phyloP scores from a whole-genome alignment of 1,140 invertebrate species.

The Drosophila ogumai region DNA sequence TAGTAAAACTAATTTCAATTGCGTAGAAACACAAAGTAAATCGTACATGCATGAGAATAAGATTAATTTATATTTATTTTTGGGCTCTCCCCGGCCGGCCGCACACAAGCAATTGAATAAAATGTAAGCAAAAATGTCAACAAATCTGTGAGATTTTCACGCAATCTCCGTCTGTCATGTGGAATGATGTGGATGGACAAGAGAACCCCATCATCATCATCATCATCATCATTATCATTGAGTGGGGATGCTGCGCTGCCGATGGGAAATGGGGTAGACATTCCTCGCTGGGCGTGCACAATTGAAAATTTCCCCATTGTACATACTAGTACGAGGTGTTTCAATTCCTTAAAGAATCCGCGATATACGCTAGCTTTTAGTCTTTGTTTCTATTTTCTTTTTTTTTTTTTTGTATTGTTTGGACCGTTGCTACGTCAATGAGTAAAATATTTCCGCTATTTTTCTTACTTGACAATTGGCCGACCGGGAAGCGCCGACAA shows the following conservation, averaged over 20 bases:
- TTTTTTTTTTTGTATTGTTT: constrained; percentile 13
- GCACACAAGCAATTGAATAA: constrained; percentile 43
- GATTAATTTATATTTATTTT: constrained; percentile 58
- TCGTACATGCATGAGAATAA: constrained; percentile 49
- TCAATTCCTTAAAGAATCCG: constrained; percentile 33
- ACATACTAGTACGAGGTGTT: constrained; percentile 41
- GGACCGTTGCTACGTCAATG: constrained; percentile 66
- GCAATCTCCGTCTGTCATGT: constrained; percentile 73
- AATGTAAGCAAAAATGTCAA: constrained; percentile 61
- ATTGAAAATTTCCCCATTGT: constrained; percentile 50
- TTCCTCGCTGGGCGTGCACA: constrained; percentile 42
- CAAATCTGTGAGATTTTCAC: constrained; percentile 80
- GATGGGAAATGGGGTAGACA: constrained; percentile 24
- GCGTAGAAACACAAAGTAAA: constrained; percentile 66
- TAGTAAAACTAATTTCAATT: constrained; percentile 66
- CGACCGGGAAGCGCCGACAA: constrained; percentile 28
- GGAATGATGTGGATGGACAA: constrained; percentile 51
- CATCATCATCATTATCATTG: constrained; percentile 3
- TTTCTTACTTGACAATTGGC: constrained; percentile 55
- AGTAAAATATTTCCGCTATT: constrained; percentile 69
- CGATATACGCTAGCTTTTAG: constrained; percentile 8
- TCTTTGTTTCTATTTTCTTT: constrained; percentile 12
- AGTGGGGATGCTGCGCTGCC: background rate
- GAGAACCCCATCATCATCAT: constrained; percentile 13
- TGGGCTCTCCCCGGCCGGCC: background rate